Base-by-base conservation (phyloP, 2,113 vertebrate species). In the Echinops telfairi region DNA sequence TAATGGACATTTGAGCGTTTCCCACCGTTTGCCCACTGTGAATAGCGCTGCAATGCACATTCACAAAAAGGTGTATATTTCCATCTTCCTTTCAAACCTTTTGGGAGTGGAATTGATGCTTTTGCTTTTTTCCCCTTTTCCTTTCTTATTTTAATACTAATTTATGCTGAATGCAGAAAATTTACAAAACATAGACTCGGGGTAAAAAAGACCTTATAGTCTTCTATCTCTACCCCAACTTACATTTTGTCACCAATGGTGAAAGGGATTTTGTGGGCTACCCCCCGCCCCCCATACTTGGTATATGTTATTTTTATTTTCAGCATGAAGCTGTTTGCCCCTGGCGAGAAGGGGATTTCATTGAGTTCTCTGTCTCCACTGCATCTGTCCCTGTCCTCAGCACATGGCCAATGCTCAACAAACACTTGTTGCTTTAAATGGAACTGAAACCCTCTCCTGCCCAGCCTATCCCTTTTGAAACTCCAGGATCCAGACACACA, bases 351-450 rank as follows among this genome's bases (percentile, higher is more conserved):
- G 16, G 38, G 47, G 43, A 4, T 83, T 83, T 92, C 57, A 60
- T 73, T 94, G 92, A 57, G n/a, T 73, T 90, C 57, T 68, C 11
- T 33, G 7, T 57, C 5, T 94, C 43, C 9, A 40, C 0, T 75
- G 23, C 40, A n/a, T 20, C 25, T 87, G 6, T 78, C 43, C 66
- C 27, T 57, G 90, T 77, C 25, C 6, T 29, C 85, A 92, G 73
- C 58, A 29, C 88, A 33, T 87, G 73, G 58, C 57, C 86, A 86
- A n/a, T 83, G 95, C 36, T 95, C 36, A 83, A 64, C 62, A 89
- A 68, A 36, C 64, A 17, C n/a, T 76, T 73, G 17, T 8, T 62
- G 75, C 60, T 94, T 84, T 88, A 38, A 86, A 53, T 20, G 62
- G 70, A 78, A 22, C 70, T 40, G 40, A 68, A 80, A 79, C 93